phyloP scores from a whole-genome alignment of 2,888 invertebrate genomes.

The Kuschelorhynchus macadamiae region DNA sequence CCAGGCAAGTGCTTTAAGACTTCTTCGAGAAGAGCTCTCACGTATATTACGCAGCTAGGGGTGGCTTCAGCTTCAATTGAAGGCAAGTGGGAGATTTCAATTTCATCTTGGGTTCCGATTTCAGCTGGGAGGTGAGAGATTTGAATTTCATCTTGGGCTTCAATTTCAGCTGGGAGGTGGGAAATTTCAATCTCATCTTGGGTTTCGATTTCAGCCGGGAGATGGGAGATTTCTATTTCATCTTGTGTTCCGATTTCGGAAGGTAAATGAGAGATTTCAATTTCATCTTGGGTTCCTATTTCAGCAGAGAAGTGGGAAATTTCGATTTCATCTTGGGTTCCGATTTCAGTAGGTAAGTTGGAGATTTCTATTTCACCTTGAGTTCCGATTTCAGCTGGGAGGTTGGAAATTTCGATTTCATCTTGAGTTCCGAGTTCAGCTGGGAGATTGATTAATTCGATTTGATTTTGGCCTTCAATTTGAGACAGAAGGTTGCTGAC shows the following conservation, averaged over 20 bases:
- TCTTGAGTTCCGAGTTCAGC: not conserved
- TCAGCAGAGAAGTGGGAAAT: slow-evolving; percentile 6
- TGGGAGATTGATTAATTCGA: not conserved
- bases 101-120: not conserved
- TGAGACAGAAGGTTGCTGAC: too few relatives aligned
- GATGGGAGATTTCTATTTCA: not conserved
- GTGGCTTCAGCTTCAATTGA: too few relatives aligned
- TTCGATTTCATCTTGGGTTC: not conserved
- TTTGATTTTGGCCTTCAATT: too few relatives aligned
- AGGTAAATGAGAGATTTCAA: slow-evolving; percentile 9
- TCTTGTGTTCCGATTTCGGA: slow-evolving; percentile 16
- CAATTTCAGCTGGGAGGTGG: slow-evolving; percentile 2
- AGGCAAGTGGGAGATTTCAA: too few relatives aligned
- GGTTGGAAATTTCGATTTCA: slow-evolving; percentile 1
- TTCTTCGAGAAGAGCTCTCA: slow-evolving; percentile 34
- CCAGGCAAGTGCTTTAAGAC: slow-evolving; percentile 27
- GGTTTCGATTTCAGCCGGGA: slow-evolving; percentile 7
- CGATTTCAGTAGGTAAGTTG: slow-evolving; percentile 25
- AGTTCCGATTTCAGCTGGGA: slow-evolving; percentile 6
- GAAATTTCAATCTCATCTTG: not conserved
- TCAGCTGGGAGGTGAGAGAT: slow-evolving; percentile 6
- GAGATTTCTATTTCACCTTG: not conserved
- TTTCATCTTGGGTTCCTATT: not conserved
- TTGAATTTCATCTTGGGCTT: slow-evolving; percentile 4
- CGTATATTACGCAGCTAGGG: slow-evolving; percentile 36